These are phyloP conservation scores for Hydroisotoma schaefferi DNA, from an alignment of 2,888 invertebrate species.

Conservation along the genomic window DNA sequence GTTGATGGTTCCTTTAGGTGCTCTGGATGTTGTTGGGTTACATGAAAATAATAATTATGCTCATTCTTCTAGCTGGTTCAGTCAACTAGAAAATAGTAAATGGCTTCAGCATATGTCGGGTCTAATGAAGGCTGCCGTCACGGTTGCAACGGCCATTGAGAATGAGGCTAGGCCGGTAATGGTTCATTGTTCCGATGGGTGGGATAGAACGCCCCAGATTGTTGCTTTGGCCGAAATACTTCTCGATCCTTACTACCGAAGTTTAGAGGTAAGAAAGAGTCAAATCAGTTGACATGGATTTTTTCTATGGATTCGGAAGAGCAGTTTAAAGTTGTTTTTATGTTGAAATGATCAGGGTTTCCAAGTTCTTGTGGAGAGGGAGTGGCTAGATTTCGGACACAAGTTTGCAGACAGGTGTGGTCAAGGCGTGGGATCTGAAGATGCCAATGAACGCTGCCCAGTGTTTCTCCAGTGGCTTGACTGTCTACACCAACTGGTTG, in stretches of 20 bases:
- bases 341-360: conserved; percentile 64
- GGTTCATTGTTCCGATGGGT: conserved; percentile 97
- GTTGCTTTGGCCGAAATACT: conserved; percentile 87
- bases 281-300: too few relatives aligned
- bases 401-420: conserved; percentile 93
- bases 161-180: conserved; percentile 81
- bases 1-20: not conserved
- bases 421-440: conserved; percentile 67
- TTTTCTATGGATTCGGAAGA: not conserved
- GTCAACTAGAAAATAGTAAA: conserved; percentile 78
- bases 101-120: conserved; percentile 90
- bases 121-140: conserved; percentile 73
- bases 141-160: conserved; percentile 75
- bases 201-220: conserved; percentile 98
- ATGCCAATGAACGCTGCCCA: conserved; percentile 92
- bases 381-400: conserved; percentile 98
- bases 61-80: conserved; percentile 71
- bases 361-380: conserved; percentile 85
- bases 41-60: not conserved
- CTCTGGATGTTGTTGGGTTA: not conserved
- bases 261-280: conserved; percentile 64
- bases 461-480: conserved; percentile 98
- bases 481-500: conserved; percentile 84
- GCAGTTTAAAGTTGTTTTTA: too few relatives aligned
- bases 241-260: conserved; percentile 91